Conservation (phyloP, 2,113 vertebrate genomes). For the Marcusenius ussheri region DNA sequence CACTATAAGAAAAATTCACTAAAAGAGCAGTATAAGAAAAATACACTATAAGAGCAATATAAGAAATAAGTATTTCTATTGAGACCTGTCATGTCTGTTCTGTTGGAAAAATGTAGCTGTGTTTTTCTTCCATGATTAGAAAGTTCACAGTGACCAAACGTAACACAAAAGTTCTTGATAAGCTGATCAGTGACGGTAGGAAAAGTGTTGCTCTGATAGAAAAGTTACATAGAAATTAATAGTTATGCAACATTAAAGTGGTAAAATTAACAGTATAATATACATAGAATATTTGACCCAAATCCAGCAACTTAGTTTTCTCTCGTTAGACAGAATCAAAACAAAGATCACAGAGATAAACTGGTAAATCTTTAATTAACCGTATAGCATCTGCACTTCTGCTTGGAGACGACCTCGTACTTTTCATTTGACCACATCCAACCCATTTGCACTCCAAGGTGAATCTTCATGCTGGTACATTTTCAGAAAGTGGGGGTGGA, state of each 20-base stretch:
- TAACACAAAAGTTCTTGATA: background rate
- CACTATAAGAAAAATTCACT: conserved; percentile 26
- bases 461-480: conserved; percentile 68
- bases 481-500: conserved; percentile 65
- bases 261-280: background rate
- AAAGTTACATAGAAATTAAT: background rate
- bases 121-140: background rate
- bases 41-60: conserved; percentile 8
- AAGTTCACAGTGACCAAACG: background rate
- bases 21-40: no score
- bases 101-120: background rate
- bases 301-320: conserved; percentile 47
- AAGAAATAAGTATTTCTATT: background rate
- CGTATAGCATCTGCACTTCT: conserved; percentile 74
- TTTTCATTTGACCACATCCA: conserved; percentile 75
- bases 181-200: background rate
- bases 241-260: background rate
- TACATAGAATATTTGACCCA: background rate
- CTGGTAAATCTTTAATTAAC: conserved; percentile 75
- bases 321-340: conserved; percentile 62
- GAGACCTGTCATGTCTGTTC: background rate
- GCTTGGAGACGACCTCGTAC: conserved; percentile 62
- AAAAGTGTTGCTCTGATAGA: background rate
- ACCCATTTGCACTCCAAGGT: conserved; percentile 75
- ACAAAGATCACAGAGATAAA: conserved; percentile 67